phyloP scores from a whole-genome alignment of 2,888 invertebrate genomes.

The Drosophila meridionalis region DNA sequence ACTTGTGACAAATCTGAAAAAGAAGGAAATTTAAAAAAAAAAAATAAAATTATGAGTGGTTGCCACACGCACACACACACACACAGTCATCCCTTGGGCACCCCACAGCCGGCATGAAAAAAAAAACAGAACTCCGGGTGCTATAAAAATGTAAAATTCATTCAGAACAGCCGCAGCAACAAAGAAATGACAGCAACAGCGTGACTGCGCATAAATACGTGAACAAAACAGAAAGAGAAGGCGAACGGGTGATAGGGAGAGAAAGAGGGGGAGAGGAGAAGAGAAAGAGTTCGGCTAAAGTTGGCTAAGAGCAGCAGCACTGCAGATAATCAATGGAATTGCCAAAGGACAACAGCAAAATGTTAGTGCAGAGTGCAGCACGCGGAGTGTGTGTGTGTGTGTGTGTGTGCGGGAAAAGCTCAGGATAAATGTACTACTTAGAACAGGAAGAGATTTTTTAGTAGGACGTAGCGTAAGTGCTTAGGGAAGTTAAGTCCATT shows the following conservation, averaged over 20 bases:
- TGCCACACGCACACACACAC: conserved; percentile 33
- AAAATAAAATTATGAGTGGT: conserved; percentile 48
- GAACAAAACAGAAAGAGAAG: conserved; percentile 20
- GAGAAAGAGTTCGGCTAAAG: background rate
- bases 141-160: conserved; percentile 78
- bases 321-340: conserved; percentile 48
- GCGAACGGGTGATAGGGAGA: background rate
- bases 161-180: conserved; percentile 59
- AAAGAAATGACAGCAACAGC: conserved; percentile 65
- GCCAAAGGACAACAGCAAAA: conserved; percentile 31
- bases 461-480: background rate
- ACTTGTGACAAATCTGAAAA: conserved; percentile 71
- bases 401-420: conserved; percentile 6
- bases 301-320: conserved; percentile 4
- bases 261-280: background rate
- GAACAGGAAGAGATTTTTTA: background rate
- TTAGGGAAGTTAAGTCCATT: conserved; percentile 4
- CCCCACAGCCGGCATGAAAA: conserved; percentile 16
- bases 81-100: conserved; percentile 5
- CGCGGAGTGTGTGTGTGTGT: background rate
- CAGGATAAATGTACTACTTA: conserved; percentile 2
- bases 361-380: conserved; percentile 26
- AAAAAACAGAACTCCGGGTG: conserved; percentile 35
- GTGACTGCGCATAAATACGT: conserved; percentile 77
- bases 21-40: conserved; percentile 28